A percentile compares a stretch with the other conserved stretches of the same genome.
These are phyloP conservation scores for Andricus quercusramuli DNA, from an alignment of 2,888 invertebrate genomes.

Conservation along the genomic window DNA sequence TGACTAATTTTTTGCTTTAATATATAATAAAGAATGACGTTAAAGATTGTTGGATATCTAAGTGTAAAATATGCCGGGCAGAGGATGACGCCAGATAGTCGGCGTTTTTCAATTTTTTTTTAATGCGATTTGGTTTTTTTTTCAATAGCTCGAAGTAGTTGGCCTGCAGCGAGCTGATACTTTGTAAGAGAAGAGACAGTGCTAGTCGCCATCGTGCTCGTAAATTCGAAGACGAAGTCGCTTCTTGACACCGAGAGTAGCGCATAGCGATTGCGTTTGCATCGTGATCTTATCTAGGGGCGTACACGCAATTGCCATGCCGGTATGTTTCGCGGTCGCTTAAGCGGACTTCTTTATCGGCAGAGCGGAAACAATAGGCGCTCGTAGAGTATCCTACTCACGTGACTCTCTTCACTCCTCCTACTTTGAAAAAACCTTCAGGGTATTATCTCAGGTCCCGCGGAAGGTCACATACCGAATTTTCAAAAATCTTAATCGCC, in stretches of 20 bases:
- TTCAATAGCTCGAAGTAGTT: background rate
- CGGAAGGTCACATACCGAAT: background rate
- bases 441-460: background rate
- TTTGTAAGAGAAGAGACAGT: background rate
- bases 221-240: constrained; percentile 13
- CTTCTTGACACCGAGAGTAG: constrained; percentile 23
- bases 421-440: background rate
- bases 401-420: background rate
- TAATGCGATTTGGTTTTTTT: background rate
- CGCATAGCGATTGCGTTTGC: constrained; percentile 29
- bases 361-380: constrained; percentile 53
- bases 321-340: constrained; percentile 18
- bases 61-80: background rate
- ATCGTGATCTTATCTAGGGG: constrained; percentile 36
- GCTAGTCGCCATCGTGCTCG: constrained; percentile 17
- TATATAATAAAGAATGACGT: no score
- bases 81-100: background rate
- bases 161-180: constrained; percentile 14
- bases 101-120: background rate
- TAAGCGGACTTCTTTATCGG: constrained; percentile 52
- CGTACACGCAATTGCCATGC: constrained; percentile 30
- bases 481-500: background rate
- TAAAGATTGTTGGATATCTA: no score
- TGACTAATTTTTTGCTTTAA: no score
- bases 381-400: constrained; percentile 26